Conservation (phyloP, 2,888 invertebrate genomes). For the Andrena haemorrhoa region DNA sequence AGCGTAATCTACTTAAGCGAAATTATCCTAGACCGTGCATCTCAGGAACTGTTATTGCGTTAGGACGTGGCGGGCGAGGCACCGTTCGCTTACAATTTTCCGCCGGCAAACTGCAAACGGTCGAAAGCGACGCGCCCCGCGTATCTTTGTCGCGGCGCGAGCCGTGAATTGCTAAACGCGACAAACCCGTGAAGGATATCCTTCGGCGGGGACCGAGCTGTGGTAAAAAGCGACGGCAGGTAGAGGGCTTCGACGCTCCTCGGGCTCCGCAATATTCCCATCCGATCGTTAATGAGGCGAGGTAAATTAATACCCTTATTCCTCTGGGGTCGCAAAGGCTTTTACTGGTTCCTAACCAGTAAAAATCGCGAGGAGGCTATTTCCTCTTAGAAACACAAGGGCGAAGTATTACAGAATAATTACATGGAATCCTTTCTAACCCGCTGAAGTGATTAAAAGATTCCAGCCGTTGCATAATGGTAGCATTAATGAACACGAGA, state of each 20-base stretch:
- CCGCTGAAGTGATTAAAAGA: neutral
- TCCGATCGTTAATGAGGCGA: conserved; percentile 38
- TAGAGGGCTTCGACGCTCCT: neutral
- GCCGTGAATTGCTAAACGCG: neutral
- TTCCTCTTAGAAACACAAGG: neutral
- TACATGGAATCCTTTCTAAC: neutral
- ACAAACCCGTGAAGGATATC: neutral
- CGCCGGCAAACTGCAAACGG: neutral
- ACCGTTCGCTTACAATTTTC: conserved; percentile 24
- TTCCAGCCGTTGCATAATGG: neutral
- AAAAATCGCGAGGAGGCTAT: no score
- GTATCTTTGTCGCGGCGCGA: neutral
- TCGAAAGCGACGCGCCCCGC: neutral
- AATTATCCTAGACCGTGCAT: conserved; percentile 47
- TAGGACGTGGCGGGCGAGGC: conserved; percentile 6
- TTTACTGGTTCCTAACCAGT: neutral
- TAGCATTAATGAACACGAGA: neutral
- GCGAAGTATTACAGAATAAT: neutral
- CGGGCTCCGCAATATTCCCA: conserved; percentile 13
- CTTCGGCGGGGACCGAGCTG: neutral
- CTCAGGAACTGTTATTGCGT: conserved; percentile 37
- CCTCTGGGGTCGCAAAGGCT: conserved; percentile 33
- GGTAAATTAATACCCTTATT: conserved; percentile 51
- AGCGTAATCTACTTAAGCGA: conserved; percentile 52
- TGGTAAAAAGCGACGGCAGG: neutral